Base-by-base conservation (phyloP, 2,113 vertebrate genomes). In the Pelmatolapia mariae region DNA sequence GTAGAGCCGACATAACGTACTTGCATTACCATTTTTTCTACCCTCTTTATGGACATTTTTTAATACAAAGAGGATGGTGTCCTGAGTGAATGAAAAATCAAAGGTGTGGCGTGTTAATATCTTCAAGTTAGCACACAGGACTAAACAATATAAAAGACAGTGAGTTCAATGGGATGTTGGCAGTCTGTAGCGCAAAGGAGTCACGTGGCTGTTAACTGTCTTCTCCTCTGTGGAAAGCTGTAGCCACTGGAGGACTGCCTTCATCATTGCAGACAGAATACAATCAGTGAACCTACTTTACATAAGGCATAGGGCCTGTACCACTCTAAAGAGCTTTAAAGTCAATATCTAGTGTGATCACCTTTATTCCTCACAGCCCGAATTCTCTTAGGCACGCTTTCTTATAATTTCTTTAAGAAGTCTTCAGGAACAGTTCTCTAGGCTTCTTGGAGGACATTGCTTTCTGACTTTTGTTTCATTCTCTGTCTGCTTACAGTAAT, bases 111-210 rank as follows among this genome's bases (percentile, higher is more conserved):
- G 54, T 92, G 88, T 94, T 96, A 96, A 96, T 95, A 92, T 95
- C 87, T 95, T 89, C 94, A 95, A 90, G 89, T 90, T 82, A 80
- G 86, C 36, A 90, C 95, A 93, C 40, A 9, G 47, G 92, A 95
- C 95, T 83, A 94, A 93, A 93, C 88, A 88, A 85, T 87, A 91
- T 91, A 91, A 94, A 94, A 95, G 89, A 93, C 95, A 96, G 94
- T 66, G 88, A 92, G 95, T 95, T 95, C 94, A 95, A 81, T 89
- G 95, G 93, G 95, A 96, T 94, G 91, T 71, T 47, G 57, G 85
- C 85, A 73, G 90, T 94, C 94, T 63, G 8, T 26, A 52, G 93
- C 89, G 90, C 33, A 87, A 86, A 89, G 79, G 19, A 89, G 84
- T 82, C 45, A 81, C 26, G 5, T 91, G 87, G 89, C 93, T 94